These are phyloP conservation scores for Helogale parvula DNA, from an alignment of 2,113 vertebrate genomes.

Conservation along the genomic window DNA sequence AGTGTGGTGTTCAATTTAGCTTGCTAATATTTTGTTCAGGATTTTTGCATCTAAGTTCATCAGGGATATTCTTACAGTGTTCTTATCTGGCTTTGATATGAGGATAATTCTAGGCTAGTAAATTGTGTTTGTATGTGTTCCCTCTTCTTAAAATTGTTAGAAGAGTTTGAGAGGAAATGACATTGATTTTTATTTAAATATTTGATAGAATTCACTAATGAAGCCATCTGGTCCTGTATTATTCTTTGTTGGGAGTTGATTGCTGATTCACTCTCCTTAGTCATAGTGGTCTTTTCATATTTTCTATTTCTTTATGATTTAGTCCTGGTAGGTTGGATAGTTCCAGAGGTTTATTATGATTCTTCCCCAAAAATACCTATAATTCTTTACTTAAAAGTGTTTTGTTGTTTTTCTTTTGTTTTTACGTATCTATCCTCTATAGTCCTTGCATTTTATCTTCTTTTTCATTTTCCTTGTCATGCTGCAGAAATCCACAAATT, in stretches of 20 bases:
- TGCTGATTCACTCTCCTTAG: not conserved
- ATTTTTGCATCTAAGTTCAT: not conserved
- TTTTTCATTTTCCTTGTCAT: not conserved
- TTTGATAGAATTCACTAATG: not conserved
- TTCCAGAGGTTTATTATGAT: not conserved
- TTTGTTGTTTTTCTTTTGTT: not conserved
- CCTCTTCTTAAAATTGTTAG: not conserved
- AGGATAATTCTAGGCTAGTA: not conserved
- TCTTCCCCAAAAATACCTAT: not conserved
- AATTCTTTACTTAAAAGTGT: not conserved
- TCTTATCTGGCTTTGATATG: not conserved
- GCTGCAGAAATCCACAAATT: not conserved
- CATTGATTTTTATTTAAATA: conserved; percentile 16
- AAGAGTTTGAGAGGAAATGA: not conserved
- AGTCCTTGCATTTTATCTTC: not conserved
- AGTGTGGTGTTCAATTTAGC: not conserved
- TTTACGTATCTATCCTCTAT: not conserved
- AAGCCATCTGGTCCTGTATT: not conserved
- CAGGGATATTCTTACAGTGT: not conserved
- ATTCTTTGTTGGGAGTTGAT: not conserved
- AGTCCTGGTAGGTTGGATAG: not conserved
- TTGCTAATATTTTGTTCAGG: not conserved
- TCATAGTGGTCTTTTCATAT: not conserved
- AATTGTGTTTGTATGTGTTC: not conserved
- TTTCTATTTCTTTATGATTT: not conserved